A percentile compares a stretch with the other conserved stretches of the same genome.
Conservation (phyloP, 2,888 invertebrate species). For the Diaperis boleti region DNA sequence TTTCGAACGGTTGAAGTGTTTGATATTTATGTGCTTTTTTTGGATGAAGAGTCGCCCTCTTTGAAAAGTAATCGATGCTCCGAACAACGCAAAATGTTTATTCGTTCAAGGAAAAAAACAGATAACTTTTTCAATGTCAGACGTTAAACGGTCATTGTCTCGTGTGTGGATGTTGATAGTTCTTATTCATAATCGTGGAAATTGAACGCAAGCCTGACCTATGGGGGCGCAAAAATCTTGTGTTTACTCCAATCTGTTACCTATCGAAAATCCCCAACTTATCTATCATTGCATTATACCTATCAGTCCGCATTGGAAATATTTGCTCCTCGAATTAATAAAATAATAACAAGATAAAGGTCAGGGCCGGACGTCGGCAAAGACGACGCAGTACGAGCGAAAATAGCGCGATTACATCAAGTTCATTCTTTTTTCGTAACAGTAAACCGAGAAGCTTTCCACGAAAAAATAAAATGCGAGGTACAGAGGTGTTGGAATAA, state of each 20-base stretch:
- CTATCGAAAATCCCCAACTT: constrained; percentile 8
- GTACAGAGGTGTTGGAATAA: background rate
- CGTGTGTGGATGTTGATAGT: constrained; percentile 36
- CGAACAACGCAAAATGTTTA: constrained; percentile 37
- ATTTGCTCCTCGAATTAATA: constrained; percentile 20
- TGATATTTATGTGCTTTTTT: background rate
- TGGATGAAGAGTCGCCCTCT: background rate
- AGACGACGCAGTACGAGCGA: constrained; percentile 30
- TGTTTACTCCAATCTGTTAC: constrained; percentile 9
- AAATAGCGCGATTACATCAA: constrained; percentile 36
- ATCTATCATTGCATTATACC: background rate
- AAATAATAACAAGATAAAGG: constrained; percentile 38
- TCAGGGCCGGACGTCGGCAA: constrained; percentile 36
- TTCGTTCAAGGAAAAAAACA: constrained; percentile 28
- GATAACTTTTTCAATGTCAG: constrained; percentile 59
- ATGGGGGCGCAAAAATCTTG: constrained; percentile 23
- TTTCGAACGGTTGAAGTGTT: background rate
- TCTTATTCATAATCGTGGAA: constrained; percentile 36
- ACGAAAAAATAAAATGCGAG: background rate
- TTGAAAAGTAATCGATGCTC: constrained; percentile 1
- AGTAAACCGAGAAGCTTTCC: background rate
- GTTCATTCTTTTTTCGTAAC: constrained; percentile 2
- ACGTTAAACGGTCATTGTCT: constrained; percentile 57
- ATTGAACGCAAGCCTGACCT: constrained; percentile 33
- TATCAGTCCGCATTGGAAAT: constrained; percentile 5